Evolutionary conservation across 2,888 invertebrate species (phyloP).

Genomic region (Escarpia spicata): DNA sequence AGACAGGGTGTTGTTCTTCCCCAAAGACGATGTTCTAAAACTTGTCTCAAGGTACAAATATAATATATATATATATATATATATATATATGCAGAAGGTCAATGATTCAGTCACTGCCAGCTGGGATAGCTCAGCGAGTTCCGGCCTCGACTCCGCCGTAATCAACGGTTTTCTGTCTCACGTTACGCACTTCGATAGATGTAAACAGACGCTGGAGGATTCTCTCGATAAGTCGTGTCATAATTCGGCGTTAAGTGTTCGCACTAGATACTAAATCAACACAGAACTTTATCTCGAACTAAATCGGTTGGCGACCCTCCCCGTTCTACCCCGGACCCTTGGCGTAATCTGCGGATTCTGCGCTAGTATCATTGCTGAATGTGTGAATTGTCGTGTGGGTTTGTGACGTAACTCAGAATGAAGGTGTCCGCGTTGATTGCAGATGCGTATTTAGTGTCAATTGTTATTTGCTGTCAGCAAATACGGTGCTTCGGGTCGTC

Average conservation of each 20-base stretch:
- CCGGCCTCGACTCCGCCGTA: not conserved
- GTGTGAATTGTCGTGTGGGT: not conserved
- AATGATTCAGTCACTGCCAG: not conserved
- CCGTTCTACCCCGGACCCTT: not conserved
- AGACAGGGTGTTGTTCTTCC: not conserved
- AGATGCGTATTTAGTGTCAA: not conserved
- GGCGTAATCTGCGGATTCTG: not conserved
- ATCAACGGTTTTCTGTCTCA: not conserved
- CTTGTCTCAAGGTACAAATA: too few relatives aligned
- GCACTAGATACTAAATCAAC: not conserved
- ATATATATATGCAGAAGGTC: not conserved
- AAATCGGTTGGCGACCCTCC: not conserved
- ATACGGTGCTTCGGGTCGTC: not conserved
- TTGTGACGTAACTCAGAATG: not conserved
- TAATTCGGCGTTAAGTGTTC: constrained; percentile 16
- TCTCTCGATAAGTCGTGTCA: not conserved
- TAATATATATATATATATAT: too few relatives aligned
- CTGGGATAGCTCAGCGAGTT: not conserved
- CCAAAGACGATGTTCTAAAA: not conserved
- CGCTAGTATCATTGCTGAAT: not conserved
- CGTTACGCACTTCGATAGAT: constrained; percentile 12
- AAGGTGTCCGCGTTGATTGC: not conserved
- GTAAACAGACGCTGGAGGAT: constrained; percentile 5
- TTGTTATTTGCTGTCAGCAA: not conserved
- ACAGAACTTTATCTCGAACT: not conserved